Base-by-base conservation (phyloP, 2,797 vertebrate genomes). In the Falco biarmicus region DNA sequence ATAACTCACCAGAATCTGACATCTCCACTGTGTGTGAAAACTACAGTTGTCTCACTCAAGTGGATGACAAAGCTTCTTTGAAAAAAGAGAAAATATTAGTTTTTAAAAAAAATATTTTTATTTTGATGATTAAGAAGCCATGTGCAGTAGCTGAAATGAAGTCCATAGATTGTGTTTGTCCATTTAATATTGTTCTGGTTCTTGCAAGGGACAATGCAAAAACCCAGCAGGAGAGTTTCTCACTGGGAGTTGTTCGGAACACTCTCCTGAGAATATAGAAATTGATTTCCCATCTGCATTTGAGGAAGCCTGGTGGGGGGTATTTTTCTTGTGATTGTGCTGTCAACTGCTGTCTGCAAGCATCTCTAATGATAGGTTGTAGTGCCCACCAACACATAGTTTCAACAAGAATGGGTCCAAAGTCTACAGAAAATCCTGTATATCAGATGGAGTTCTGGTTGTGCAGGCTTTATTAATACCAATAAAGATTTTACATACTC, bases 221-320 rank as follows among this genome's bases (percentile, higher is more conserved):
- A 48, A 18, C 53, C 50, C 82, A 88, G 70, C 41, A 92, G n/a
- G 66, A 39, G 29, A 76, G 39, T 90, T 95, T 91, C 78, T 95
- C n/a, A 41, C 17, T 66, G 45, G 45, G 39, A 84, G 10, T 69
- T 60, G 10, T 89, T 86, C 91, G 68, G 74, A 96, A 96, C 90
- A 34, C 51, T 96, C 71, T 93, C 47, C 74, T 84, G 77, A 96
- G 73, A 96, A 90, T 65, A 75, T 5, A 94, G 69, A 96, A 94
- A 97, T 86, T 84, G 92, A 97, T 97, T 97, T 97, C 77, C 66
- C 59, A 39, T 90, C 78, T 96, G 57, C 70, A 96, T 96, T 88
- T 95, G 75, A 80, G n/a, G 87, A 77, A 86, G 28, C 47, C 45
- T 88, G 47, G 85, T 92, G 68, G 80, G 91, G 97, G 29, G 88